phyloP scores from a whole-genome alignment of 2,888 invertebrate species.

The Alcis repandata region DNA sequence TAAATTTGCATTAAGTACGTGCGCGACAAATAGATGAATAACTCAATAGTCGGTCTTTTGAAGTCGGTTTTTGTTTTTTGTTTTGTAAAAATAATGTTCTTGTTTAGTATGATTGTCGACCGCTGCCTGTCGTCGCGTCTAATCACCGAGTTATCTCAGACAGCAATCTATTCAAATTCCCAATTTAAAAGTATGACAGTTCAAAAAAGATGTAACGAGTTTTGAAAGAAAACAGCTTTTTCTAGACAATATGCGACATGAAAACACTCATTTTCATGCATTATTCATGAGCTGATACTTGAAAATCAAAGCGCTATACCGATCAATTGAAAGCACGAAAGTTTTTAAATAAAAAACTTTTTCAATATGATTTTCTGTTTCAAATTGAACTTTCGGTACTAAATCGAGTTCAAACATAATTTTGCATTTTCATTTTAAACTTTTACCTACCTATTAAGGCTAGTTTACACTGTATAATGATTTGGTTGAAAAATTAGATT shows the following conservation, averaged over 20 bases:
- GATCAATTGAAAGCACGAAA: slow-evolving; percentile 29
- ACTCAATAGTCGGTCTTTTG: too few relatives aligned
- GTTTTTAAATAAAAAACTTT: slow-evolving; percentile 39
- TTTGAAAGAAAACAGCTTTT: neutral
- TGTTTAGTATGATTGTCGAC: too few relatives aligned
- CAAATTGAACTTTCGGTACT: slow-evolving; percentile 27
- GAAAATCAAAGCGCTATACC: slow-evolving; percentile 20
- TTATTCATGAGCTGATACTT: slow-evolving; percentile 25
- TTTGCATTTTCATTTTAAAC: slow-evolving; percentile 25
- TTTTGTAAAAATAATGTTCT: too few relatives aligned
- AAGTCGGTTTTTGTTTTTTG: too few relatives aligned
- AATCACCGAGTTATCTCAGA: too few relatives aligned
- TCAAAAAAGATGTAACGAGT: slow-evolving; percentile 3
- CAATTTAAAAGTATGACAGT: neutral
- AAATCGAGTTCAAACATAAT: slow-evolving; percentile 32
- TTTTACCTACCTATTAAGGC: neutral
- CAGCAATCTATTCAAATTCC: too few relatives aligned
- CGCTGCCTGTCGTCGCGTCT: too few relatives aligned
- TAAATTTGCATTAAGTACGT: too few relatives aligned
- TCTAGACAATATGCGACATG: slow-evolving; percentile 4
- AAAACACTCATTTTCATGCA: slow-evolving; percentile 13
- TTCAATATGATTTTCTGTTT: slow-evolving; percentile 35
- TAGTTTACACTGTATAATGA: neutral
- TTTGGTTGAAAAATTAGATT: neutral
- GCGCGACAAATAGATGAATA: too few relatives aligned